Percentiles rank a stretch among this genome's conserved stretches.
These are phyloP conservation scores for Phrynocephalus guinanensis DNA, from an alignment of 2,797 vertebrate species.

Conservation along the genomic window DNA sequence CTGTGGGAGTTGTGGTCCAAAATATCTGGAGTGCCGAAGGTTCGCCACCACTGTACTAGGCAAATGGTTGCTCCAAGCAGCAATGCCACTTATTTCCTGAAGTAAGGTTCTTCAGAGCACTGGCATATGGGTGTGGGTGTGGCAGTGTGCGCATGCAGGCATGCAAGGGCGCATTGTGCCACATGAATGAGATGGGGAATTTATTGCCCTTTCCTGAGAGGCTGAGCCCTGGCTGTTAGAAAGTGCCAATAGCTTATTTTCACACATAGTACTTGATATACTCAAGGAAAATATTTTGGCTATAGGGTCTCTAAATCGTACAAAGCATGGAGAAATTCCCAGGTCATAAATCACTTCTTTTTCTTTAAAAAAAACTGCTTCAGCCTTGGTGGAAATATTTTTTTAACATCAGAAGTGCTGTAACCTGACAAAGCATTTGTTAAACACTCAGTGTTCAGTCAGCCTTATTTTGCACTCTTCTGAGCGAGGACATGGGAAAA, in stretches of 20 bases:
- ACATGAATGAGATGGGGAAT: not conserved
- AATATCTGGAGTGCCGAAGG: too few species aligned
- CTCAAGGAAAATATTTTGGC: slow-evolving; percentile 33
- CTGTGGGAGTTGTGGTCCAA: too few species aligned
- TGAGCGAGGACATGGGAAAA: slow-evolving; percentile 21
- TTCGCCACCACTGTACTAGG: too few species aligned
- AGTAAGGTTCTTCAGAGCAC: not conserved
- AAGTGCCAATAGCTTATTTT: not conserved
- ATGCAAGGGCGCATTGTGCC: not conserved
- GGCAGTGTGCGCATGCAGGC: not conserved
- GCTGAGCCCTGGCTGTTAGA: not conserved
- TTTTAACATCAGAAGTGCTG: slow-evolving; percentile 64
- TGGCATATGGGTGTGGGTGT: not conserved
- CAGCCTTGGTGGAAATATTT: slow-evolving; percentile 60
- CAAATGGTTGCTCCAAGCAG: not conserved
- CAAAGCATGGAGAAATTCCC: slow-evolving; percentile 51
- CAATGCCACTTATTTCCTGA: not conserved
- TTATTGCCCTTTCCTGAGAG: too few species aligned
- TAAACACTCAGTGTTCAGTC: slow-evolving; percentile 47
- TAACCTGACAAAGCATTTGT: slow-evolving; percentile 49
- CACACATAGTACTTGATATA: not conserved
- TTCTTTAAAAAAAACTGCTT: slow-evolving; percentile 58
- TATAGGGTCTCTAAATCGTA: slow-evolving; percentile 38
- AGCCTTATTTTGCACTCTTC: slow-evolving; percentile 31
- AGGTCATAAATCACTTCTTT: slow-evolving; percentile 64